Evolutionary conservation across 1,140 invertebrate species (phyloP), one percentile per base, ranked within the genome.

Genomic region (Atta colombica): DNA sequence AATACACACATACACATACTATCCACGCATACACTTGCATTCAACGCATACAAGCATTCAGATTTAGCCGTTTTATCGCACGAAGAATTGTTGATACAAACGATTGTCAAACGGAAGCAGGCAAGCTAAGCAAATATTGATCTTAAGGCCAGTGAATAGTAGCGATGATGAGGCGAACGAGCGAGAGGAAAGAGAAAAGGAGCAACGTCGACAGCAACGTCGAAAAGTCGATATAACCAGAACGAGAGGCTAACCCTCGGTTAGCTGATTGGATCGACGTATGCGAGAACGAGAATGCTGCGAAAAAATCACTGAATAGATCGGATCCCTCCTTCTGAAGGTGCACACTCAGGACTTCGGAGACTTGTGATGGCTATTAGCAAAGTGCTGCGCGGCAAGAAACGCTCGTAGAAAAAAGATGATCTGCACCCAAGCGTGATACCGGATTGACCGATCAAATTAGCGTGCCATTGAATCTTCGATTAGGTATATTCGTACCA

Each of bases 91-190:
- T 87, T 87, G 86, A 85, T 85, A 87, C 49, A 87, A 87, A 87
- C 81, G 68, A 87, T 85, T 77, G 86, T 87, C 86, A 72, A 86
- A 86, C 81, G 81, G 51, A 81, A 72, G 65, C 68, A 65, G 72
- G 51, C 81, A 51, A 87, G 82, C 72, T 85, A 85, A 85, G 63
- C 71, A 87, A 87, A 87, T 86, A 87, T 87, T 86, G 71, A 72
- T 87, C 71, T 75, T 75, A 49, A 81, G 71, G 12, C 35, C 45
- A 18, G 55, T 87, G 77, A 86, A 86, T 86, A 53, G 85, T 68
- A 60, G 77, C 77, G 85, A 86, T 69, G 85, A 86, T 86, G 85
- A 86, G 53, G 85, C 85, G 77, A 72, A 82, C 68, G 85, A 72
- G 78, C 31, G 74, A 53, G 53, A 65, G 49, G 66, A 71, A 53